Conservation (phyloP, 2,888 invertebrate species). For the Oscheius sp. region DNA sequence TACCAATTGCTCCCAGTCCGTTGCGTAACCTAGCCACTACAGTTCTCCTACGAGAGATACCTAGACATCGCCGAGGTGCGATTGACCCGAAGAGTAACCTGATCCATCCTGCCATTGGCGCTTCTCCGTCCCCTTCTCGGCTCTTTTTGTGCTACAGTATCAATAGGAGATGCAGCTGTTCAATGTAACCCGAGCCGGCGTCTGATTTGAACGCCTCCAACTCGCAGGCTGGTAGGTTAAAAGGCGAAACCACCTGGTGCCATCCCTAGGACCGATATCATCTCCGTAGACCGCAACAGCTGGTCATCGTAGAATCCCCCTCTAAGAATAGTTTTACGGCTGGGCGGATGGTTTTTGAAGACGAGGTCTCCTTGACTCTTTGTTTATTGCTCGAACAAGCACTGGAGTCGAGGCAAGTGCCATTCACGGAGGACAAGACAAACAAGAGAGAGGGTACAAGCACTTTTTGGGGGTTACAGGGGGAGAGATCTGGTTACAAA, state of each 20-base stretch:
- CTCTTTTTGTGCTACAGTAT: constrained; percentile 32
- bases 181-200: constrained; percentile 3
- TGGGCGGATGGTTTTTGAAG: background rate
- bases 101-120: no score
- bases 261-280: no score
- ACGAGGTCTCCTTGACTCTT: constrained; percentile 27
- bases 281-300: no score
- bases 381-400: constrained; percentile 29
- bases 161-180: constrained; percentile 19
- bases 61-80: no score
- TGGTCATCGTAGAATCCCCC: no score
- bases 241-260: no score
- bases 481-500: background rate
- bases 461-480: background rate
- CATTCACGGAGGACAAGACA: background rate
- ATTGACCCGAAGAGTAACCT: no score
- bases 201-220: background rate
- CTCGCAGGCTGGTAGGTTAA: no score
- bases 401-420: background rate
- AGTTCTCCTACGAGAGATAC: no score
- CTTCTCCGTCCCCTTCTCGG: constrained; percentile 2
- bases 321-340: no score
- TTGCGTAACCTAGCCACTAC: no score
- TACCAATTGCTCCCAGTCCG: no score
- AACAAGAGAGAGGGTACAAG: background rate